phyloP scores from a whole-genome alignment of 2,797 vertebrate genomes.

The Anisognathus igniventris region DNA sequence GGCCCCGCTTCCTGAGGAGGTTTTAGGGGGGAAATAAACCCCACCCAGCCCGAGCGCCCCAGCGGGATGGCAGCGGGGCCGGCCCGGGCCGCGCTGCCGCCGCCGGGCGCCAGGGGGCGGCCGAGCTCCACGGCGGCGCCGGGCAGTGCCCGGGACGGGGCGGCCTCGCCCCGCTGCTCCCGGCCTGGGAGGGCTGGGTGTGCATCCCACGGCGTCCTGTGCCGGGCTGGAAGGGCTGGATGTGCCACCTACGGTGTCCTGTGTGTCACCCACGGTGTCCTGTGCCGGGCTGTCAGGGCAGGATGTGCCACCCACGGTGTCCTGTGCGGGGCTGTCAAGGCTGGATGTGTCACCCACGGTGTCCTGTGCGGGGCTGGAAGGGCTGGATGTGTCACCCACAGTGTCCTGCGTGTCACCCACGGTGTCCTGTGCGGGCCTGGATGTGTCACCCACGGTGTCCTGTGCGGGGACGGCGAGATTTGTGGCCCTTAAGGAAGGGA shows the following conservation, averaged over 20 bases:
- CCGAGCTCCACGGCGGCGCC: slow-evolving; percentile 59
- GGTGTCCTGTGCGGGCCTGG: background rate
- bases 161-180: background rate
- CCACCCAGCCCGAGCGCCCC: background rate
- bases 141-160: background rate
- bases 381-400: background rate
- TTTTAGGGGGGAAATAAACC: background rate
- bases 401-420: background rate
- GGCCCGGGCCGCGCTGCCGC: background rate
- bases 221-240: background rate
- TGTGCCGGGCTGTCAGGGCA: too few relatives aligned
- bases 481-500: background rate
- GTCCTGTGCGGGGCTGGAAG: too few relatives aligned
- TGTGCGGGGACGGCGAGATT: background rate
- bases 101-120: slow-evolving; percentile 72
- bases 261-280: background rate
- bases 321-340: background rate
- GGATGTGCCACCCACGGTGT: background rate
- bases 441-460: too few relatives aligned
- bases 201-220: background rate
- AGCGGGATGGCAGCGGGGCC: background rate
- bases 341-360: background rate
- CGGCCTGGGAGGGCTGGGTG: background rate
- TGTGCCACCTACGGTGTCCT: background rate
- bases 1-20: rapidly evolving